Base-by-base conservation (phyloP, 1,140 invertebrate genomes). In the Lycorma delicatula region DNA sequence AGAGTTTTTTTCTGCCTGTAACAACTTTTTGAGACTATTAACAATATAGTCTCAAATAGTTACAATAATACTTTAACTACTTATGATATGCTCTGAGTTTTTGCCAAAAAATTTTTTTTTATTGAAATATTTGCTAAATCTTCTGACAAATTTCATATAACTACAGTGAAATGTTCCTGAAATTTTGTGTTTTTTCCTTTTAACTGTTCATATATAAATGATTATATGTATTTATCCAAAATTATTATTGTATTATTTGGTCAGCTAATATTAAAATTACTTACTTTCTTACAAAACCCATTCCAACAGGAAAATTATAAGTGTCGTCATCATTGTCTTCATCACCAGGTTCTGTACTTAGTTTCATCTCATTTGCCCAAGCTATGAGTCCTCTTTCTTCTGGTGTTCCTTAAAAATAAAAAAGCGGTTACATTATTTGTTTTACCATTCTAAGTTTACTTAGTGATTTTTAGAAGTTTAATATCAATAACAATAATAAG, bases 261-360 rank as follows among this genome's bases (percentile, higher is more conserved):
- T n/a, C n/a, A n/a, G n/a, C n/a, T n/a, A 12, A 12, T 31, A 11
- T 28, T 34, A 36, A 20, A 58, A 47, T 38, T 27, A 38, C 53
- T 62, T 66, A 79, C 82, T 75, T 79, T 68, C 74, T 75, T 29
- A 86, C 65, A 12, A 76, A 57, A 20, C 63, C 65, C 85, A 87
- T 87, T 60, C 85, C 85, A 41, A 79, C 67, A 0, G 86, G 86
- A 64, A 88, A 83, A 70, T 89, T 84, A 56, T 84, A 89, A 5
- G 85, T 86, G 55, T 78, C 80, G 5, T 75, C 73, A 16, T 70
- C 64, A 25, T 73, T 71, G 34, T 66, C 68, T 18, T 64, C 62
- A 3, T 60, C 54, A 3, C 59, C 52, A 25, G 71, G 66, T 20
- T 80, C 75, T 7, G 66, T 61, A 16, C 67, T 69, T 18, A 86